Percentiles rank a stretch among this genome's conserved stretches.
phyloP scores from a whole-genome alignment of 2,888 invertebrate genomes.

The Cheilosia pagana region DNA sequence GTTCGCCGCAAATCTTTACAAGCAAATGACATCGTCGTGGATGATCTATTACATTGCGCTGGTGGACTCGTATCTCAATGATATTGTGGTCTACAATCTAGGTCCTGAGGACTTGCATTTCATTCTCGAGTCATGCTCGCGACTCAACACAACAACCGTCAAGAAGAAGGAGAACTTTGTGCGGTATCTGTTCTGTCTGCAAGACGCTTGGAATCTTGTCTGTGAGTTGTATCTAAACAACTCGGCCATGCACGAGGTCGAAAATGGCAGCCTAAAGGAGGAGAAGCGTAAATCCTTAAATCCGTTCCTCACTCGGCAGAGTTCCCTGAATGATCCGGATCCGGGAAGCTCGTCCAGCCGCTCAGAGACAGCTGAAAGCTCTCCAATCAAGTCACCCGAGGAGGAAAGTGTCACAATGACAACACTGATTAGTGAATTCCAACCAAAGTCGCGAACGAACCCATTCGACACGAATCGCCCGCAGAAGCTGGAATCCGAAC shows the following conservation, averaged over 20 bases:
- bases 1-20: conserved; percentile 94
- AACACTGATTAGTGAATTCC: conserved; percentile 82
- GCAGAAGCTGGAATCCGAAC: conserved; percentile 84
- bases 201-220: conserved; percentile 86
- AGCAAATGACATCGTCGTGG: conserved; percentile 96
- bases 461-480: conserved; percentile 83
- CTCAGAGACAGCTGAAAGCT: conserved; percentile 76
- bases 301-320: conserved; percentile 56
- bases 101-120: conserved; percentile 86
- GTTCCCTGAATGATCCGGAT: conserved; percentile 62
- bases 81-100: conserved; percentile 87
- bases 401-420: conserved; percentile 83
- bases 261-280: conserved; percentile 79
- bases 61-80: conserved; percentile 92
- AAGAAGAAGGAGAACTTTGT: conserved; percentile 86
- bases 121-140: conserved; percentile 86
- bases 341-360: conserved; percentile 76
- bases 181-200: conserved; percentile 86
- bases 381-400: conserved; percentile 80
- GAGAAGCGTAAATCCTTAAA: conserved; percentile 75
- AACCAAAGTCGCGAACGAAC: conserved; percentile 82
- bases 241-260: conserved; percentile 82
- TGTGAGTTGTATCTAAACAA: conserved; percentile 85
- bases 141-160: conserved; percentile 84
- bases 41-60: conserved; percentile 94